Percentiles rank a stretch among this genome's conserved stretches.
Conservation (phyloP, 2,113 vertebrate species). For the Felis catus region F.catus_Fca126_mat1.0 CM031415.1:114060501-114061000, state of each 20-base stretch:
- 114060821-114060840: not conserved
- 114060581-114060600: no score
- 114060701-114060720: no score
- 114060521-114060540: not conserved
- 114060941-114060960: not conserved
- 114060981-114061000: conserved; percentile 1
- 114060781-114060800: conserved; percentile 39
- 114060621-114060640: no score
- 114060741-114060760: not conserved
- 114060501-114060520: conserved; percentile 10
- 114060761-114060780: not conserved
- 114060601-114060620: no score
- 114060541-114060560: no score
- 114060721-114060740: not conserved
- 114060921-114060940: conserved; percentile 2
- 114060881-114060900: not conserved
- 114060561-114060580: no score
- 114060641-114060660: no score
- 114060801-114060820: conserved; percentile 32
- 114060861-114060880: conserved; percentile 2
- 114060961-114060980: not conserved
- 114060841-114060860: conserved; percentile 8
- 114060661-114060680: no score
- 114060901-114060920: conserved; percentile 28
- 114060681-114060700: no score